Evolutionary conservation across 2,888 invertebrate species (phyloP), one percentile per base, ranked within the genome.

Genomic region (Eudemis profundana): DNA sequence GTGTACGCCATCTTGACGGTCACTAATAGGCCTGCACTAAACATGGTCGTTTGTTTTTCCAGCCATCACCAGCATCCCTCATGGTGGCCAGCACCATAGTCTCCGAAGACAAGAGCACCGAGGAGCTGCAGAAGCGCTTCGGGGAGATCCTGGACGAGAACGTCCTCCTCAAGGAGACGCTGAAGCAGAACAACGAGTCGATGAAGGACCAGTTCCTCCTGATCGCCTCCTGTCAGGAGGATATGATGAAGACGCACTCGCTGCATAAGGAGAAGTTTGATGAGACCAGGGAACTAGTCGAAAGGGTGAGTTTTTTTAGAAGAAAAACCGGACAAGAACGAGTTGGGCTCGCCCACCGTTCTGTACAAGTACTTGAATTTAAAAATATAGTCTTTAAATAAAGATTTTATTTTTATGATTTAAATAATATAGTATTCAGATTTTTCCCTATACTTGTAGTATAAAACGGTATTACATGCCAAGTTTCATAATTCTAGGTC

Each of bases 201-300:
- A 94, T 95, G 93, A 95, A 94, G 74, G 93, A 94, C 49, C 95
- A 95, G 80, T 94, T 95, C 70, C 85, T 93, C 33, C 89, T 93
- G 51, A 90, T 96, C 40, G 89, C 93, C 0, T 89, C 88, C 0
- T 95, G 95, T 85, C 95, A 95, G 72, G 93, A 94, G 44, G 95
- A 95, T 68, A 94, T 95, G 74, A 84, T 93, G 76, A 92, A 91
- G 70, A 93, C 95, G 0, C 94, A 95, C 67, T 86, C 92, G 49
- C 78, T 93, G 70, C 94, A 95, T 66, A 95, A 94, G 73, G 92
- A 93, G 71, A 95, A 95, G 82, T 95, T 95, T 81, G 89, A 93
- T 12, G 94, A 95, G 79, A 95, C 94, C 0, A 94, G 93, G 72
- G 90, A 90, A 12, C 82, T 94, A 49, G 93, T 95, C 47, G 92